Percentiles rank a stretch among this genome's conserved stretches.
Evolutionary conservation across 1,140 invertebrate genomes (phyloP).

Genomic region (Drosophila virilis): DNA sequence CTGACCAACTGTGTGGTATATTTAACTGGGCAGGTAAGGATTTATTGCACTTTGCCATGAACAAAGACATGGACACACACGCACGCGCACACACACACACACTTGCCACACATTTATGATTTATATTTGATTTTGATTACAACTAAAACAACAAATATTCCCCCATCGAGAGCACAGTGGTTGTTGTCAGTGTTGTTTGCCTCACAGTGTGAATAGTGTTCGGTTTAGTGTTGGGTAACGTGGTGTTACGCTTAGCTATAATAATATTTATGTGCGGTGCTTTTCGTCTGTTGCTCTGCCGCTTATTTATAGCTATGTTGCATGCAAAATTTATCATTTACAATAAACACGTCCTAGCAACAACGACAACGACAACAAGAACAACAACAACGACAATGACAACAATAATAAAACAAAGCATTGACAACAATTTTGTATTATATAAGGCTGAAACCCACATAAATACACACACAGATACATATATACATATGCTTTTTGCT

Average conservation of each 20-base stretch:
- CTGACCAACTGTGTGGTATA: slow-evolving; percentile 54
- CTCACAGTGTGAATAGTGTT: slow-evolving; percentile 1
- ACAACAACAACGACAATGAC: slow-evolving; percentile 35
- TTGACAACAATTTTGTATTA: slow-evolving; percentile 20
- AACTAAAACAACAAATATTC: slow-evolving; percentile 70
- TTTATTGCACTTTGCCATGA: slow-evolving; percentile 79
- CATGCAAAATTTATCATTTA: slow-evolving; percentile 81
- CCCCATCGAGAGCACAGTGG: slow-evolving; percentile 18
- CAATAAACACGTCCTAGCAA: slow-evolving; percentile 60
- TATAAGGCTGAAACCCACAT: slow-evolving; percentile 13
- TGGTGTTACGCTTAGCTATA: slow-evolving; percentile 69
- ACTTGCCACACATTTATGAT: slow-evolving; percentile 69
- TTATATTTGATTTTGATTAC: slow-evolving; percentile 81
- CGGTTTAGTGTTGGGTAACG: slow-evolving; percentile 32
- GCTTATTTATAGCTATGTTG: slow-evolving; percentile 78
- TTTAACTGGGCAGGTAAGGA: slow-evolving; percentile 57
- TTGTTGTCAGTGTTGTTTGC: slow-evolving; percentile 26
- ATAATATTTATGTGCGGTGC: slow-evolving; percentile 64
- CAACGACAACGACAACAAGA: slow-evolving; percentile 37
- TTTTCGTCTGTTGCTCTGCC: slow-evolving; percentile 41
- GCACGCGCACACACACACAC: slow-evolving; percentile 30
- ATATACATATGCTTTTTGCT: not conserved
- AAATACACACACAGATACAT: not conserved
- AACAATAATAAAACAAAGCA: slow-evolving; percentile 29
- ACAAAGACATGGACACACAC: slow-evolving; percentile 45